phyloP scores from a whole-genome alignment of 2,888 invertebrate genomes.

The Thysanoteuthis rhombus region DNA sequence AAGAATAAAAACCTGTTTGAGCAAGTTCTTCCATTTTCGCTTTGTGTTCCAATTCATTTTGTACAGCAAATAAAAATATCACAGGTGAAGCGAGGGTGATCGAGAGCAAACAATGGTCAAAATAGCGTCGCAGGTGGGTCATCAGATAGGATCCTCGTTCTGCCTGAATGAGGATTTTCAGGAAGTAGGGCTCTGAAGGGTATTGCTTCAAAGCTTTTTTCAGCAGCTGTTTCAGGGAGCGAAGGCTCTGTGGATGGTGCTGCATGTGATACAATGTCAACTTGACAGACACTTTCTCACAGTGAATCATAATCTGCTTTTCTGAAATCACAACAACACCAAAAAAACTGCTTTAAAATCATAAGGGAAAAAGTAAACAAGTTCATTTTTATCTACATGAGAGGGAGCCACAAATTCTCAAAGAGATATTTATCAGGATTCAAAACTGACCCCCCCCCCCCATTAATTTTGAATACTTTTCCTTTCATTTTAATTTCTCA shows the following conservation, averaged over 20 bases:
- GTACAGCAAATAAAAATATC: conserved; percentile 47
- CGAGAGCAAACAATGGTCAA: conserved; percentile 45
- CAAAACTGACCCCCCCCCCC: too few species aligned
- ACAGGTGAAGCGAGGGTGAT: conserved; percentile 37
- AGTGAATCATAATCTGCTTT: conserved; percentile 21
- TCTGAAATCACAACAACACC: not conserved
- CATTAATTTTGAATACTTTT: too few species aligned
- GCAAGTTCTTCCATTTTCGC: conserved; percentile 34
- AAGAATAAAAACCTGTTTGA: not conserved
- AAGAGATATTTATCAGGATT: not conserved
- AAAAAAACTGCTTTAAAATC: not conserved
- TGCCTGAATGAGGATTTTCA: conserved; percentile 52
- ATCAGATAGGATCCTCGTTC: conserved; percentile 56
- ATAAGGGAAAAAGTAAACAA: not conserved
- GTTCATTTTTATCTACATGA: not conserved
- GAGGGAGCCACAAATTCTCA: too few species aligned
- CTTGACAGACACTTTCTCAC: conserved; percentile 36
- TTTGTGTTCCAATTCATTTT: conserved; percentile 47
- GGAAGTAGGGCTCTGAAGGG: conserved; percentile 52
- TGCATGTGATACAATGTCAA: conserved; percentile 54
- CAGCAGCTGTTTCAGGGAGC: conserved; percentile 48
- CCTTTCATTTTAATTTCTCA: too few species aligned
- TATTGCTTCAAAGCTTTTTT: conserved; percentile 49
- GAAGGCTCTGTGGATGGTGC: conserved; percentile 44
- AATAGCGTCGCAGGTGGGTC: conserved; percentile 56